Evolutionary conservation across 2,113 vertebrate genomes (phyloP).

Genomic region (Channa maculata): DNA sequence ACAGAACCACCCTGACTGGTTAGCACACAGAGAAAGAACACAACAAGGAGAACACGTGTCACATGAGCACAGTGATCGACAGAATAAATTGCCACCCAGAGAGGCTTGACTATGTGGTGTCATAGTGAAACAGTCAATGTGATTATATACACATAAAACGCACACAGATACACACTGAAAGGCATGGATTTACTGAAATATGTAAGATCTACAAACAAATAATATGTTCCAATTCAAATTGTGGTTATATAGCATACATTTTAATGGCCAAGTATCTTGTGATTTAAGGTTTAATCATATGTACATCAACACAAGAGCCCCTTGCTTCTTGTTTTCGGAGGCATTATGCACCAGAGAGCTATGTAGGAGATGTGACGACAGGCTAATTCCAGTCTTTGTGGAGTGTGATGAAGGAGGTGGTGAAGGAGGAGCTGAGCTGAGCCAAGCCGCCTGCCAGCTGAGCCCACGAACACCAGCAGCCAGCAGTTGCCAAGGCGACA

Average conservation of each 20-base stretch:
- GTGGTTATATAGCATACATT: background rate
- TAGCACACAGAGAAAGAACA: constrained; percentile 82
- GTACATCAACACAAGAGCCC: constrained; percentile 14
- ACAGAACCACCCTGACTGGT: constrained; percentile 81
- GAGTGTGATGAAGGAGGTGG: constrained; percentile 74
- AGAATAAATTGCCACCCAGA: constrained; percentile 65
- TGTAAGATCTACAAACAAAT: constrained; percentile 33
- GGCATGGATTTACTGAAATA: constrained; percentile 45
- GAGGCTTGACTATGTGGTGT: constrained; percentile 64
- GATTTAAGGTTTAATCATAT: constrained; percentile 26
- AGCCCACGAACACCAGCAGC: constrained; percentile 76
- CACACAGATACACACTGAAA: constrained; percentile 66
- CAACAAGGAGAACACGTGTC: constrained; percentile 76
- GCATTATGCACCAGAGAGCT: constrained; percentile 61
- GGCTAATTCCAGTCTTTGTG: constrained; percentile 75
- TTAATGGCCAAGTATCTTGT: background rate
- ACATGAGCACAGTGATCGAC: constrained; percentile 79
- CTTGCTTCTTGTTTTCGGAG: constrained; percentile 33
- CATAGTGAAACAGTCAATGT: constrained; percentile 62
- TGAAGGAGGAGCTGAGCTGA: constrained; percentile 66
- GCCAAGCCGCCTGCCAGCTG: constrained; percentile 76
- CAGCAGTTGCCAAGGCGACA: constrained; percentile 77
- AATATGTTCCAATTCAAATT: constrained; percentile 19
- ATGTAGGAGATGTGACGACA: constrained; percentile 63
- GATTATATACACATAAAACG: constrained; percentile 67